Conservation (phyloP, 2,888 invertebrate species). For the Chloroclystis v-ata region DNA sequence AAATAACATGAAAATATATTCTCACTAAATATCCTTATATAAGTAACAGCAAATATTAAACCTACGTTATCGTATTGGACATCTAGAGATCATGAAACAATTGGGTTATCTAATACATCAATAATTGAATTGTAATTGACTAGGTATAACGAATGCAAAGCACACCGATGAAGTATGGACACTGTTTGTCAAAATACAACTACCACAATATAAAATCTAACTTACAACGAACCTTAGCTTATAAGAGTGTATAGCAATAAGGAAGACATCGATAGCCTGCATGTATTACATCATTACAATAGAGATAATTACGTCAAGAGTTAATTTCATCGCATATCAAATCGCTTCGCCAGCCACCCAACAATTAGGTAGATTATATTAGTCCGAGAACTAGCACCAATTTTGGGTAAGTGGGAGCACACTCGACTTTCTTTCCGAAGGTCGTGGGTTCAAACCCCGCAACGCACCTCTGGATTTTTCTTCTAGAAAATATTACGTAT, state of each 20-base stretch:
- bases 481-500: too few relatives aligned
- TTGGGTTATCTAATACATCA: not conserved
- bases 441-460: too few relatives aligned
- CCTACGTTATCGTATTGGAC: conserved; percentile 7
- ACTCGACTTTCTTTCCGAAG: too few relatives aligned
- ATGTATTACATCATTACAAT: conserved; percentile 63
- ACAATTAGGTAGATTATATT: too few relatives aligned
- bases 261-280: conserved; percentile 79
- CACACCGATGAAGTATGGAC: conserved; percentile 14
- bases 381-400: too few relatives aligned
- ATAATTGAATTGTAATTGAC: conserved; percentile 10
- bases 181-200: conserved; percentile 6
- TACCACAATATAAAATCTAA: conserved; percentile 54
- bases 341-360: too few relatives aligned
- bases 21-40: conserved; percentile 9
- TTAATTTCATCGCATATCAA: conserved; percentile 3
- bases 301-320: conserved; percentile 44
- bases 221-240: conserved; percentile 63
- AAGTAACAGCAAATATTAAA: conserved; percentile 9
- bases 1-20: conserved; percentile 14
- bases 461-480: too few relatives aligned
- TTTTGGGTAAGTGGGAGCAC: too few relatives aligned
- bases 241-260: conserved; percentile 75
- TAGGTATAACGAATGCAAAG: conserved; percentile 10
- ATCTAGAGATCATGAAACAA: conserved; percentile 1